Conservation (phyloP, 2,888 invertebrate species). For the Troglohyphantes excavatus region DNA sequence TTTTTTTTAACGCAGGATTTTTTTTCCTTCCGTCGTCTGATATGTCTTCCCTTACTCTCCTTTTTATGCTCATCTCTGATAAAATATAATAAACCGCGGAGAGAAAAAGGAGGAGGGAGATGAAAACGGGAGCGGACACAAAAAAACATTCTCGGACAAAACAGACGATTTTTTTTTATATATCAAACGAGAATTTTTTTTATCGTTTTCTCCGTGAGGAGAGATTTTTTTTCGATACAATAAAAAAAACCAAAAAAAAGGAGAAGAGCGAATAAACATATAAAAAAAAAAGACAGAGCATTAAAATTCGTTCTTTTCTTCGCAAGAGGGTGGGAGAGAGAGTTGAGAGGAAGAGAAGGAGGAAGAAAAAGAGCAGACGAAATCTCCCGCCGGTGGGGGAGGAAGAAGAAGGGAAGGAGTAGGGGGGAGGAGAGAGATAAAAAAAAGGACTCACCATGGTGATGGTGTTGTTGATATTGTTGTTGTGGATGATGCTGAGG, state of each 20-base stretch:
- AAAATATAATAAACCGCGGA: constrained; percentile 38
- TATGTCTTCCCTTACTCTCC: neutral
- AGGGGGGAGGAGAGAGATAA: neutral
- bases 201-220: constrained; percentile 14
- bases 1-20: neutral
- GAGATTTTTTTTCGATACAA: neutral
- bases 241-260: constrained; percentile 11
- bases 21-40: constrained; percentile 14
- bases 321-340: constrained; percentile 10
- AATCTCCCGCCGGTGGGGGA: neutral
- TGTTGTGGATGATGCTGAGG: constrained; percentile 74
- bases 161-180: neutral
- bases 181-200: neutral
- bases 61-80: neutral
- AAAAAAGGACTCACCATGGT: constrained; percentile 70
- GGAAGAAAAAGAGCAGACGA: constrained; percentile 29
- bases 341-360: constrained; percentile 2
- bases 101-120: too few species aligned
- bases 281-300: neutral
- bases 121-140: constrained; percentile 13
- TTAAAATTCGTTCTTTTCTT: neutral
- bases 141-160: constrained; percentile 7
- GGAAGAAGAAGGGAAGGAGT: neutral
- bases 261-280: neutral
- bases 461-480: constrained; percentile 75